Conservation (phyloP, 2,888 invertebrate genomes). For the Cepaea hortensis region DNA sequence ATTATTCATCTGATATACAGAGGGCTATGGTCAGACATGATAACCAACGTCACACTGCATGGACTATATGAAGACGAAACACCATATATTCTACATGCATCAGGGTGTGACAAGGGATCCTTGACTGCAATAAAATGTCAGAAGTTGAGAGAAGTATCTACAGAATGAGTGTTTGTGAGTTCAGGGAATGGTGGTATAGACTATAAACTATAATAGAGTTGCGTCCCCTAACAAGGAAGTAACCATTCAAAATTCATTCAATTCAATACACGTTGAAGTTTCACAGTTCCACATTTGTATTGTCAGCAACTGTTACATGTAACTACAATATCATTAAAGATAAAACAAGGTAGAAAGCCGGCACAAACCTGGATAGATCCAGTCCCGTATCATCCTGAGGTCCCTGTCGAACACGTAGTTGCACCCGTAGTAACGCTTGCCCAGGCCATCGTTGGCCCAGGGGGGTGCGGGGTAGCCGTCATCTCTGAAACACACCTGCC, state of each 20-base stretch:
- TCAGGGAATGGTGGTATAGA: too few relatives aligned
- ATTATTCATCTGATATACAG: too few relatives aligned
- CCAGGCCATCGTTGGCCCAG: slow-evolving; percentile 88
- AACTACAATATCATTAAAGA: neutral
- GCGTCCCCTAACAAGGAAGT: neutral
- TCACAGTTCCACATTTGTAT: neutral
- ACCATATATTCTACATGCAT: too few relatives aligned
- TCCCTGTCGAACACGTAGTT: slow-evolving; percentile 48
- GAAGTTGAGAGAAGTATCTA: too few relatives aligned
- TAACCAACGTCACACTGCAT: too few relatives aligned
- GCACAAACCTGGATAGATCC: slow-evolving; percentile 42
- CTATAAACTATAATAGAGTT: neutral
- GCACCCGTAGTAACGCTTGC: slow-evolving; percentile 94
- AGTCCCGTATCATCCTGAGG: slow-evolving; percentile 36
- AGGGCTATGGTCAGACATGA: too few relatives aligned
- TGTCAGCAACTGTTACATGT: neutral
- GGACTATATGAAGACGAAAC: too few relatives aligned
- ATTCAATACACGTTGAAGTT: neutral
- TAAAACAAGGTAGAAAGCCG: neutral
- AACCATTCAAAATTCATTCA: neutral
- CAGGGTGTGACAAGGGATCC: too few relatives aligned
- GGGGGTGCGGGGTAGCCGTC: slow-evolving; percentile 48
- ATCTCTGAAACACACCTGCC: slow-evolving; percentile 94
- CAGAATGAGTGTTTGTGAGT: too few relatives aligned
- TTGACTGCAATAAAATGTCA: too few relatives aligned